These are phyloP conservation scores for Mythimna pallens DNA, from an alignment of 2,888 invertebrate species.

Conservation along the genomic window DNA sequence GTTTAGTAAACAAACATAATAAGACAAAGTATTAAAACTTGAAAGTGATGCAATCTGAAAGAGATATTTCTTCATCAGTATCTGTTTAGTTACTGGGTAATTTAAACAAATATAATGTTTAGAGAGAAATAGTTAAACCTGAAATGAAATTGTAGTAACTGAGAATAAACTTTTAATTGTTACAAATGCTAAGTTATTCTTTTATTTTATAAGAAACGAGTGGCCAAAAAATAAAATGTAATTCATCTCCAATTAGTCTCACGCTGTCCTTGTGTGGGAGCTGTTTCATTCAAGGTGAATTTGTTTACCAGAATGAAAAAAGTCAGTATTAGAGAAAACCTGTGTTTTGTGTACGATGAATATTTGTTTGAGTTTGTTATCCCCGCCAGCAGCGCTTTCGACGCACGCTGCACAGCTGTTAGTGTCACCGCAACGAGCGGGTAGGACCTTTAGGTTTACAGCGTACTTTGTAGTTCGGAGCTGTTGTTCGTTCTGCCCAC, in stretches of 20 bases:
- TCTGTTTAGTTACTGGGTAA: constrained; percentile 19
- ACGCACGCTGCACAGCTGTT: neutral
- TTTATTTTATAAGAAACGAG: neutral
- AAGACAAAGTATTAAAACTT: constrained; percentile 36
- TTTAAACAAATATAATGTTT: constrained; percentile 15
- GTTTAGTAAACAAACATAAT: constrained; percentile 24
- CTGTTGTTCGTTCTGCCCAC: too few species aligned
- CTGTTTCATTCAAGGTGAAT: neutral
- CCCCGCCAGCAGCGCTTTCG: neutral
- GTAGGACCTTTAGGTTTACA: too few species aligned
- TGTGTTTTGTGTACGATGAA: neutral
- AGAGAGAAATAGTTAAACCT: constrained; percentile 1
- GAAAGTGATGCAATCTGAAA: constrained; percentile 54
- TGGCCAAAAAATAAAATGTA: neutral
- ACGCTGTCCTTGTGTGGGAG: neutral
- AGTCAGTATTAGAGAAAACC: neutral
- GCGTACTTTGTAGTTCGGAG: too few species aligned
- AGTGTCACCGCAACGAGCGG: too few species aligned
- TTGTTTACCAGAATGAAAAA: neutral
- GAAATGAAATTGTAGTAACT: neutral
- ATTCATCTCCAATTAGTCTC: neutral
- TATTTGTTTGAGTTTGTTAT: neutral
- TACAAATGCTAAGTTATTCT: neutral
- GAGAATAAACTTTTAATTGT: neutral
- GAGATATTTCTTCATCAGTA: constrained; percentile 48